Evolutionary conservation across 2,113 vertebrate genomes (phyloP), one percentile per base, ranked within the genome.

Genomic region (Monopterus albus): DNA sequence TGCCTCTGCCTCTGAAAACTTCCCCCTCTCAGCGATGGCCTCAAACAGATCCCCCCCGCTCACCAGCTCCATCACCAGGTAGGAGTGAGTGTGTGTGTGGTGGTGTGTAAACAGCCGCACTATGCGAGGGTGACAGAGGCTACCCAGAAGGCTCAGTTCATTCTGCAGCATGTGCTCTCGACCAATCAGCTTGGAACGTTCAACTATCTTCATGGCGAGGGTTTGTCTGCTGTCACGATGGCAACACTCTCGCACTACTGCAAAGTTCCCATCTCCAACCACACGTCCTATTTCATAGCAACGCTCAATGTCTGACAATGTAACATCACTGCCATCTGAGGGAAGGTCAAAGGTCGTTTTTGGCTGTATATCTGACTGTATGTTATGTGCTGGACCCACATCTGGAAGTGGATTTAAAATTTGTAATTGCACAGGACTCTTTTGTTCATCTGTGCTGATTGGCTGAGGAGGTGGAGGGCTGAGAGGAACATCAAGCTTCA

Each of bases 141-240:
- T 96, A 45, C 88, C 94, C 72, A 96, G 92, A 5, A 99, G 95
- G 18, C 94, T 83, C 69, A 99, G 95, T 91, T 99, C 98, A 0
- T 97, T 99, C 89, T 96, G 95, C 74, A 98, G 95, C 92, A 99
- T 97, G 86, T 97, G 96, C 83, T 96, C 96, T 49, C 96, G 96
- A 1, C 97, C 98, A 68, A 94, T 91, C 78, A 99, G 92, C 70
- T 97, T 97, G 51, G 94, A 90, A 75, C 95, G 97, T 76, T 97
- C 95, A 0, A 99, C 92, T 3, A 98, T 95, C 89, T 99, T 99
- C 93, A 98, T 89, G 9, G 98, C 98, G 0, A 95, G 95, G 11
- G 76, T 89, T 81, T 92, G 90, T 25, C 89, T 84, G 6, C 82
- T 91, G 63, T 86, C 86, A 0, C 92, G 94, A 20, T 90, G 93